These are phyloP conservation scores for Bursaphelenchus mucronatus DNA, from an alignment of 1,140 invertebrate genomes.

Conservation along the genomic window DNA sequence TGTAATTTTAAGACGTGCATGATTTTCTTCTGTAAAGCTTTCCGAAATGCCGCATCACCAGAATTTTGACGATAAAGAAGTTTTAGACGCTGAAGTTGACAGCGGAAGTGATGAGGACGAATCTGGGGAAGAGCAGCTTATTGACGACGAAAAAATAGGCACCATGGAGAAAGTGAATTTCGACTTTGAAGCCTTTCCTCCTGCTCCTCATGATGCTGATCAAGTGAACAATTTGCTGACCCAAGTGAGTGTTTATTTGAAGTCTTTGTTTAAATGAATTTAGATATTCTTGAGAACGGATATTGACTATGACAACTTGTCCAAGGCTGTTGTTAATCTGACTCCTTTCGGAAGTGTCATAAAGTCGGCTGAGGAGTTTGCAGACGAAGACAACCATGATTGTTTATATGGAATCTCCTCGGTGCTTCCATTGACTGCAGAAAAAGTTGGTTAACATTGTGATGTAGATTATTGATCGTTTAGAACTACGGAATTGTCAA, in stretches of 20 bases:
- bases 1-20: too few relatives aligned
- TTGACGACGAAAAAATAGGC: slow-evolving; percentile 20
- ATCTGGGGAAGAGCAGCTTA: slow-evolving; percentile 15
- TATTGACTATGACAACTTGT: slow-evolving; percentile 35
- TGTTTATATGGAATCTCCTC: slow-evolving; percentile 45
- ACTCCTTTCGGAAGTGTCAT: slow-evolving; percentile 44
- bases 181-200: slow-evolving; percentile 46
- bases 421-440: slow-evolving; percentile 25
- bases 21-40: too few relatives aligned
- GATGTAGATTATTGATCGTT: neutral
- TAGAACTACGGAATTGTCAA: slow-evolving; percentile 36
- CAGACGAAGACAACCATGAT: slow-evolving; percentile 39
- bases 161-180: slow-evolving; percentile 46
- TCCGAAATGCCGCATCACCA: slow-evolving; percentile 13
- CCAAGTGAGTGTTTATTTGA: slow-evolving; percentile 20
- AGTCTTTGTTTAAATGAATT: slow-evolving; percentile 34
- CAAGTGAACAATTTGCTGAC: slow-evolving; percentile 38
- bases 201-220: slow-evolving; percentile 33
- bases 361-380: slow-evolving; percentile 36
- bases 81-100: slow-evolving; percentile 19
- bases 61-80: slow-evolving; percentile 22
- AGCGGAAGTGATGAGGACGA: slow-evolving; percentile 27
- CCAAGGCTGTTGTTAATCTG: slow-evolving; percentile 33
- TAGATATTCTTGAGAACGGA: slow-evolving; percentile 45
- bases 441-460: slow-evolving; percentile 26